These are phyloP conservation scores for Podarcis raffonei DNA, from an alignment of 2,113 vertebrate species.

Conservation along the genomic window DNA sequence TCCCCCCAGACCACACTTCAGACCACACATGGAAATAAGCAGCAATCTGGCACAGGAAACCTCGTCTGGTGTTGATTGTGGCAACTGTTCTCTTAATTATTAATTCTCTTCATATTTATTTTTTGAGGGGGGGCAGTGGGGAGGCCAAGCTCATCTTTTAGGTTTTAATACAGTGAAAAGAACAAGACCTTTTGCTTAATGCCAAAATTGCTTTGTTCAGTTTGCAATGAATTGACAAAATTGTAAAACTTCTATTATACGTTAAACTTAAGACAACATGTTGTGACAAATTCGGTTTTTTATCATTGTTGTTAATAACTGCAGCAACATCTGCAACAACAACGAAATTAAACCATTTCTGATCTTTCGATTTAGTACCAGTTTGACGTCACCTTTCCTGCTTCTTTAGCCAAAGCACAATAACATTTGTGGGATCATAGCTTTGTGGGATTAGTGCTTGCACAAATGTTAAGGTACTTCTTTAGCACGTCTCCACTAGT, in stretches of 20 bases:
- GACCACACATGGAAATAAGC: slow-evolving; percentile 1
- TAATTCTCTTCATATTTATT: background rate
- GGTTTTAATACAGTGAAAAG: background rate
- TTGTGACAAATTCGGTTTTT: background rate
- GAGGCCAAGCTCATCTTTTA: background rate
- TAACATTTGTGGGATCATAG: background rate
- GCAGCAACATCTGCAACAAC: background rate
- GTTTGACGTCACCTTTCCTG: background rate
- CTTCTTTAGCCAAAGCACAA: background rate
- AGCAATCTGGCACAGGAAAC: background rate
- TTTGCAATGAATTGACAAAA: background rate
- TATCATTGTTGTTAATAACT: background rate
- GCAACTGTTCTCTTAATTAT: background rate
- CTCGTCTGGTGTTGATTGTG: background rate
- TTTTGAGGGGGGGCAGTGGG: background rate
- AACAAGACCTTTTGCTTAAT: background rate
- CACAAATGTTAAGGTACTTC: background rate
- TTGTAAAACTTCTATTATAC: too few relatives aligned
- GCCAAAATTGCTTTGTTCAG: background rate
- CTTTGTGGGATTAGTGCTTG: background rate
- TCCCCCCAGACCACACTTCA: background rate
- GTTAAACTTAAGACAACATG: background rate
- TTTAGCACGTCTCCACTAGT: background rate
- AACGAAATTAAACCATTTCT: background rate
- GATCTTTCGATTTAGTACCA: background rate